Conservation (phyloP, 2,888 invertebrate species). For the Callimorpha dominula region DNA sequence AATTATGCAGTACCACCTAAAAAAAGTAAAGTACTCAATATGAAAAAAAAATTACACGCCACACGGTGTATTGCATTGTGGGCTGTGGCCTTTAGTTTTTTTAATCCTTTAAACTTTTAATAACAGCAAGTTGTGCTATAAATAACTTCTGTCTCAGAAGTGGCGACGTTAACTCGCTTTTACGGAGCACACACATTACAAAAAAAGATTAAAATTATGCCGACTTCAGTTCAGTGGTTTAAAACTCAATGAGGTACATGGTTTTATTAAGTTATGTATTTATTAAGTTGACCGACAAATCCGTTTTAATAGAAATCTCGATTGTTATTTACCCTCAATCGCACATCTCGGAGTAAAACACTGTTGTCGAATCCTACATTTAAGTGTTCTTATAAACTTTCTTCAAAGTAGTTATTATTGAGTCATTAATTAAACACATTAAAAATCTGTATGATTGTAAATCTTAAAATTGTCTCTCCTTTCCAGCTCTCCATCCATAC, state of each 20-base stretch:
- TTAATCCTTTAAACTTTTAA: conserved; percentile 21
- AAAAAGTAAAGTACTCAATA: background rate
- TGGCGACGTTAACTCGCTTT: conserved; percentile 13
- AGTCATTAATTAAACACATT: too few species aligned
- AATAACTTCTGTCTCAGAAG: conserved; percentile 30
- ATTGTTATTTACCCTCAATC: background rate
- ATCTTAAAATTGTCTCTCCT: conserved; percentile 1
- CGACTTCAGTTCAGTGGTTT: background rate
- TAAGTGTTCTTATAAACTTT: too few species aligned
- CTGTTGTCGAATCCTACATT: background rate
- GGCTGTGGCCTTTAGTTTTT: conserved; percentile 18
- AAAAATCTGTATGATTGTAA: background rate
- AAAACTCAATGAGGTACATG: background rate
- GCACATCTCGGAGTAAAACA: background rate
- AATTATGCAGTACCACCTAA: background rate
- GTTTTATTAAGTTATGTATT: background rate
- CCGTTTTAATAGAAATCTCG: background rate
- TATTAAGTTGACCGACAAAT: background rate
- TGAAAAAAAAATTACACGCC: conserved; percentile 9
- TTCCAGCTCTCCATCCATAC: conserved; percentile 85
- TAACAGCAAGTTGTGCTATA: conserved; percentile 25
- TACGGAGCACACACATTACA: background rate
- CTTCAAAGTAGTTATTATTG: too few species aligned
- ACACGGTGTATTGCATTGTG: conserved; percentile 4
- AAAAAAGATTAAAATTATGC: conserved; percentile 5